Base-by-base conservation (phyloP, 2,888 invertebrate genomes). In the Sesia bembeciformis region DNA sequence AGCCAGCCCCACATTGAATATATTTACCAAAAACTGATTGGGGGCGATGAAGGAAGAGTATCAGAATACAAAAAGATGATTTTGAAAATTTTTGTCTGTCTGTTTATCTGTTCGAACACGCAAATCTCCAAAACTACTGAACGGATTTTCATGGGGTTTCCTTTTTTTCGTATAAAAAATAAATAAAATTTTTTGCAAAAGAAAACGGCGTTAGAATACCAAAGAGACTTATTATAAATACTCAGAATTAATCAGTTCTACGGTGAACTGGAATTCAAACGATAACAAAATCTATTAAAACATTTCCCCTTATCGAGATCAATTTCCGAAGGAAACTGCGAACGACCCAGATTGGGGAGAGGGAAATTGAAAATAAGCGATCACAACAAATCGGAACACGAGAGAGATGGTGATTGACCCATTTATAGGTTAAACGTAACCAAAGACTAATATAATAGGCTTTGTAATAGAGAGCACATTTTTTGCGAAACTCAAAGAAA, bases 311-410 rank as follows among this genome's bases (percentile, higher is more conserved):
- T 63, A 65, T 65, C 66, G 58, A 57, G 60, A 64, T 59, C 60
- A 51, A 58, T 61, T 59, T 61, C 66, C 63, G 57, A 64, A 59
- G 64, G 63, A 46, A 46, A 46, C 46, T 46, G 46, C 46, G 46
- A 46, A 70, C 65, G 66, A 63, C 68, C 68, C 67, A 67, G 68
- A 72, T 72, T 68, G 67, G 65, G 65, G 61, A 65, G 67, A 68
- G 67, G 70, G 69, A 72, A 75, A 76, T 69, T 70, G 75, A 72
- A 74, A 74, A 75, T 73, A 72, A 71, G 67, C 67, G 72, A 66
- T 68, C 68, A 71, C 70, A 68, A 71, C 71, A 72, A 73, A 74
- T 70, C 70, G 66, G 68, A 70, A 67, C 64, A 67, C 46, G 46
- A 46, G 68, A 65, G 68, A 66, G 65, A 60, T 66, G 63, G 68